These are phyloP conservation scores for Oreortyx pictus DNA, from an alignment of 2,797 vertebrate genomes.

Conservation along the genomic window DNA sequence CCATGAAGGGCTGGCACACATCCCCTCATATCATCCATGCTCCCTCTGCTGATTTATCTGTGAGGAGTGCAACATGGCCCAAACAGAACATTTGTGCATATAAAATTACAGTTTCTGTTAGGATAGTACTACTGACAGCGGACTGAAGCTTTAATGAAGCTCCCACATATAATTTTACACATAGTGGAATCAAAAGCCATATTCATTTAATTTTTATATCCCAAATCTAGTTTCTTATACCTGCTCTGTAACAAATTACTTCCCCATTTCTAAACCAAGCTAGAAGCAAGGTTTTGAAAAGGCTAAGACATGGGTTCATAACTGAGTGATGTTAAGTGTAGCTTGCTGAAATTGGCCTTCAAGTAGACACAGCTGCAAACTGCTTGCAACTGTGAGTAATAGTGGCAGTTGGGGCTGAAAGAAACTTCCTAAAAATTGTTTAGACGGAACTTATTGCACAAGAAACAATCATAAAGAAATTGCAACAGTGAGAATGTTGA, in stretches of 20 bases:
- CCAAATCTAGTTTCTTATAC: neutral
- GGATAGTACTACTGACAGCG: neutral
- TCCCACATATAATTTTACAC: neutral
- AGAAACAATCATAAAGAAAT: neutral
- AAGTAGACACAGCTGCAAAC: neutral
- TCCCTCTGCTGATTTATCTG: neutral
- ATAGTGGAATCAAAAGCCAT: neutral
- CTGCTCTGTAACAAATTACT: neutral
- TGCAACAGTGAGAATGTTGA: neutral
- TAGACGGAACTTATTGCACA: neutral
- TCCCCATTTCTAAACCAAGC: neutral
- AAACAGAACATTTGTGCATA: neutral
- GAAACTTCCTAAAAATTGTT: neutral
- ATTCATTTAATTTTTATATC: neutral
- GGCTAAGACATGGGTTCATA: neutral
- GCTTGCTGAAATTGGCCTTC: neutral
- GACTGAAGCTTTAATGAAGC: neutral
- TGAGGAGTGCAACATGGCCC: neutral
- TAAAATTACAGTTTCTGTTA: neutral
- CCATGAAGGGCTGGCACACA: neutral
- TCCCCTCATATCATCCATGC: neutral
- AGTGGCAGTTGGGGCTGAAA: neutral
- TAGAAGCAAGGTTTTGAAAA: neutral
- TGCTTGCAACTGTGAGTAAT: slow-evolving; percentile 1
- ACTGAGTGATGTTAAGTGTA: neutral